A percentile compares a stretch with the other conserved stretches of the same genome.
These are phyloP conservation scores for Muschampia plurimacula DNA, from an alignment of 2,888 invertebrate genomes.

Conservation along the genomic window DNA sequence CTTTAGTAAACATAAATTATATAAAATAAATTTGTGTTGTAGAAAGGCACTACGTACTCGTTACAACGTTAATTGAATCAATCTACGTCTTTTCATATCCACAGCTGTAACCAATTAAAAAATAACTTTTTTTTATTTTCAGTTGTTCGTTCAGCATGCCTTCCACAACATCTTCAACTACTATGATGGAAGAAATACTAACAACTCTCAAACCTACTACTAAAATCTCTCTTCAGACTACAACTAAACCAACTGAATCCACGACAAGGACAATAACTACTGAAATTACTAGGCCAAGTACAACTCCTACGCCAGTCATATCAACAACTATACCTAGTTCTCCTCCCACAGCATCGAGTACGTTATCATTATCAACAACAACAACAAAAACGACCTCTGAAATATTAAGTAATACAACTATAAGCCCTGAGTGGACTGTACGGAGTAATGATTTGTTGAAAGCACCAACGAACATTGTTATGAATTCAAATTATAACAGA, in stretches of 20 bases:
- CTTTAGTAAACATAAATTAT: no score
- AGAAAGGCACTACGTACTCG: no score
- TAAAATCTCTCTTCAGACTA: slow-evolving; percentile 46
- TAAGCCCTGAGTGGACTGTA: slow-evolving; percentile 36
- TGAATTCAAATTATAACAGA: slow-evolving; percentile 52
- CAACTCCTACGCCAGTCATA: slow-evolving; percentile 40
- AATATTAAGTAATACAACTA: slow-evolving; percentile 37
- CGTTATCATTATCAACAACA: slow-evolving; percentile 26
- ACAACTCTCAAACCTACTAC: slow-evolving; percentile 63
- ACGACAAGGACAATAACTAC: slow-evolving; percentile 49
- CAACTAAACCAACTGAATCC: slow-evolving; percentile 55
- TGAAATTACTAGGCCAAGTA: slow-evolving; percentile 37
- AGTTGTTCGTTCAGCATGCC: slow-evolving; percentile 75
- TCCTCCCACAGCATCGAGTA: slow-evolving; percentile 27
- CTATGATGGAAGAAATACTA: slow-evolving; percentile 68
- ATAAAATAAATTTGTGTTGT: no score
- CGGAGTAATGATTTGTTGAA: slow-evolving; percentile 22
- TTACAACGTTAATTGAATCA: no score
- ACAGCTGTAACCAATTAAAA: not conserved
- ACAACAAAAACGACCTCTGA: slow-evolving; percentile 41
- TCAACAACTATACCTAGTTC: slow-evolving; percentile 38
- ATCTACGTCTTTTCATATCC: no score
- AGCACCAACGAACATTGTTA: slow-evolving; percentile 43
- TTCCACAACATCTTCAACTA: slow-evolving; percentile 60
- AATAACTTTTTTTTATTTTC: slow-evolving; percentile 54